Percentiles rank a stretch among this genome's conserved stretches.
Evolutionary conservation across 2,888 invertebrate species (phyloP).

Genomic region (Dinocampus coccinellae): DNA sequence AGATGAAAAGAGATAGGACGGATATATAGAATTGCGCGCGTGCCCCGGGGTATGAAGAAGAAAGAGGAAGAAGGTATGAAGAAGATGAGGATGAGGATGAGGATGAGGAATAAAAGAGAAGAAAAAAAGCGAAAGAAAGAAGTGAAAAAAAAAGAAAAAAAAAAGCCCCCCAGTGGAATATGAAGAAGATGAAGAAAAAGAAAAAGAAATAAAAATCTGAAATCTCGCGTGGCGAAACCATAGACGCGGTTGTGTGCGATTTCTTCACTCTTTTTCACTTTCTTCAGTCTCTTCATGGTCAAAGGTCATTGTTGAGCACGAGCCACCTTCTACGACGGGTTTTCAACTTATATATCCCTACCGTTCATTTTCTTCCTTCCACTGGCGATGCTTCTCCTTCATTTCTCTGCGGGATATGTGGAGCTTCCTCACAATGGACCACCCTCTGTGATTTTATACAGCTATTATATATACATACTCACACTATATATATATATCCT

Average conservation of each 20-base stretch:
- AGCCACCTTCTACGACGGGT: slow-evolving; percentile 61
- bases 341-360: slow-evolving; percentile 54
- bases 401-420: slow-evolving; percentile 22
- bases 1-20: slow-evolving; percentile 20
- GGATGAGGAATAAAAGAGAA: slow-evolving; percentile 13
- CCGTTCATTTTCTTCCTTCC: background rate
- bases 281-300: slow-evolving; percentile 63
- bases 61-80: slow-evolving; percentile 31
- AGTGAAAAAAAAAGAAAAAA: slow-evolving; percentile 27
- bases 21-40: slow-evolving; percentile 57
- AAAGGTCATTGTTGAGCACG: slow-evolving; percentile 68
- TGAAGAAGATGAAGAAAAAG: slow-evolving; percentile 31
- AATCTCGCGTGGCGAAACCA: slow-evolving; percentile 63
- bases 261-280: slow-evolving; percentile 1
- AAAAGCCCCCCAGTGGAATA: slow-evolving; percentile 34
- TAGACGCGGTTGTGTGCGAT: slow-evolving; percentile 54
- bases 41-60: slow-evolving; percentile 60
- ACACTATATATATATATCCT: background rate
- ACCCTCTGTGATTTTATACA: slow-evolving; percentile 23
- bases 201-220: slow-evolving; percentile 32
- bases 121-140: slow-evolving; percentile 24
- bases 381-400: background rate
- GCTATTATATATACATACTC: background rate
- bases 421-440: slow-evolving; percentile 32
- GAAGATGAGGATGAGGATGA: slow-evolving; percentile 38